Conservation (phyloP, 2,797 vertebrate genomes). For the Arctocebus calabarensis region DNA sequence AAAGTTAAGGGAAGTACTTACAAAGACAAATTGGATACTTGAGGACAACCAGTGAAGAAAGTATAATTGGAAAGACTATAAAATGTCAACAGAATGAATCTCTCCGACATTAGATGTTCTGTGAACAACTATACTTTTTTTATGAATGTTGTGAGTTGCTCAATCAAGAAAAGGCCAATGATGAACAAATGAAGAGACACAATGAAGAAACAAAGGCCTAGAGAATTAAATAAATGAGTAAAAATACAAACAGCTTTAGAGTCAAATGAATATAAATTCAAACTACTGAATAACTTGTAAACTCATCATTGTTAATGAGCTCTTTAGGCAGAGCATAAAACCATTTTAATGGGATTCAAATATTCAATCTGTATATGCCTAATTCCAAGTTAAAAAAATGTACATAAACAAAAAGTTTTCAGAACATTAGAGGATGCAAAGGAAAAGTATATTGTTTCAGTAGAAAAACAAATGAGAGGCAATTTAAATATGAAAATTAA, state of each 20-base stretch:
- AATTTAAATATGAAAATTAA: conserved; percentile 54
- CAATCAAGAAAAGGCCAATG: conserved; percentile 64
- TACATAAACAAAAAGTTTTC: not conserved
- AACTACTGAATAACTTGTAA: conserved; percentile 60
- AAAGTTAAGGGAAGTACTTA: conserved; percentile 72
- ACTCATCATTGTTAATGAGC: conserved; percentile 59
- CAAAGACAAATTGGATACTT: conserved; percentile 75
- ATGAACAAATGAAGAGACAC: conserved; percentile 49
- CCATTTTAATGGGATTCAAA: not conserved
- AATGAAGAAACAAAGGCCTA: conserved; percentile 34
- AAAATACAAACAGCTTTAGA: conserved; percentile 57
- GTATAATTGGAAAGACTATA: conserved; percentile 79
- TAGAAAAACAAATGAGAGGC: not conserved
- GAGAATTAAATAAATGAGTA: conserved; percentile 69
- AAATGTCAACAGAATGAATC: conserved; percentile 79
- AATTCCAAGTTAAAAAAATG: not conserved
- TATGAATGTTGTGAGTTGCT: conserved; percentile 62
- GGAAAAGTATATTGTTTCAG: not conserved
- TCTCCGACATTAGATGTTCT: conserved; percentile 65
- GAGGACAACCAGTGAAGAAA: conserved; percentile 68
- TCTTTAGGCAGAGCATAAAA: conserved; percentile 40
- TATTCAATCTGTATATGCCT: not conserved
- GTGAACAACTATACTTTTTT: conserved; percentile 57
- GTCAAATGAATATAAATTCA: conserved; percentile 67
- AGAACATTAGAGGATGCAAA: not conserved